Evolutionary conservation across 2,797 vertebrate genomes (phyloP), one percentile per base, ranked within the genome.

Genomic region (Rhynchonycteris naso): DNA sequence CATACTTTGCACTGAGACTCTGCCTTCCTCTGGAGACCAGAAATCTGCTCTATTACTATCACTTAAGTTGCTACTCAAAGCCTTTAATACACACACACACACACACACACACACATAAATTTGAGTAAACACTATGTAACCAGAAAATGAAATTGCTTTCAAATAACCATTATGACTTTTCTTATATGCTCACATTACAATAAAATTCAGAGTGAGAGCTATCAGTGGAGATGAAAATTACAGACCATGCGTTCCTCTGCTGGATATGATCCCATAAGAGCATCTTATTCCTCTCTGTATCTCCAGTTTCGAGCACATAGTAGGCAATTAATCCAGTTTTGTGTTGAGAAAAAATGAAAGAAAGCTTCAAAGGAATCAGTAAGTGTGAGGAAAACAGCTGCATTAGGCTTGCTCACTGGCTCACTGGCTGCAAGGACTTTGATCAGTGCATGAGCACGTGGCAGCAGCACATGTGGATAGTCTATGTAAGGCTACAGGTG

Each of bases 121-220:
- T 35, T 97, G 88, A 97, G 84, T 96, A 88, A 97, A 96, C 92
- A 92, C 78, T 91, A 81, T 87, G 47, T 83, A 96, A 85, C 94
- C 93, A 94, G 96, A 96, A 97, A 97, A 96, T 96, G 89, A 96
- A 97, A 96, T 75, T 95, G 87, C 89, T 96, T 78, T 96, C 93
- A 96, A 96, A 96, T 97, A 95, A 96, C 91, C 95, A 97, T 96
- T 95, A 96, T 92, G 91, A 66, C 89, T 96, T 96, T 94, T 91
- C 95, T 96, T 95, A 95, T 93, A 84, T 72, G 78, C 76, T 96
- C 91, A 95, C 80, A 95, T 95, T 93, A 95, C 93, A 95, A 93
- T 95, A 96, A 91, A 95, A 96, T 87, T 86, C 71, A 85, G 74
- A 96, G 76, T 86, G 87, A 96, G 56, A 93, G 93, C 93, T 91